Base-by-base conservation (phyloP, 2,888 invertebrate genomes). In the Nycteola revayana region DNA sequence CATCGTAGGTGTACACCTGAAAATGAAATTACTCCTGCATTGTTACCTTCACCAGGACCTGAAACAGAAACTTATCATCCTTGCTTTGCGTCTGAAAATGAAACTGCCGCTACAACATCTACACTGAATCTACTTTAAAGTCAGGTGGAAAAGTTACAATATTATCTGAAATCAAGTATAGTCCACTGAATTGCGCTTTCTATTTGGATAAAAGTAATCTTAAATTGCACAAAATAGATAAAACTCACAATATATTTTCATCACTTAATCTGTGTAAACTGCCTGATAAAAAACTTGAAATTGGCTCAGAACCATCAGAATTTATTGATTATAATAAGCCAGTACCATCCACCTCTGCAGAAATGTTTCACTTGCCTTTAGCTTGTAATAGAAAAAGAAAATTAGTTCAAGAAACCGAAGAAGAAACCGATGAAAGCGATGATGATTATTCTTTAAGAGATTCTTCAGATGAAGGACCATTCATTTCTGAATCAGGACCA, bases 391-490 rank as follows among this genome's bases (percentile, higher is more conserved):
- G 23, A 42, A 37, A 37, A 34, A 42, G 33, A 31, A 36, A 29
- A 31, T 28, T 34, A 28, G 24, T 25, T 36, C 23, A 42, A 36
- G 37, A 37, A 32, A 28, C 28, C 9, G 20, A 35, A 17, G 21
- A 29, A 10, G 25, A 20, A 17, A 30, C 14, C 21, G 32, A 33
- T 42, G 35, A 40, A 28, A 32, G 35, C 35, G 32, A 32, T 25
- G 42, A 42, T 31, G 34, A 34, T 36, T 37, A 31, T 37, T 42
- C 36, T 20, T 31, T 42, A 33, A 42, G 31, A 32, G 41, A 37
- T 30, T 32, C 36, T 41, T 41, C 33, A 28, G 36, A 41, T 32
- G 41, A 41, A 18, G 36, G 32, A 18, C 25, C 32, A 22, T 36
- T 41, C 22, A 5, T 36, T 30, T 41, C 36, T 29, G 32, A 32